Percentiles rank a stretch among this genome's conserved stretches.
These are phyloP conservation scores for Lucilia sericata DNA, from an alignment of 1,140 invertebrate genomes.

Conservation along the genomic window DNA sequence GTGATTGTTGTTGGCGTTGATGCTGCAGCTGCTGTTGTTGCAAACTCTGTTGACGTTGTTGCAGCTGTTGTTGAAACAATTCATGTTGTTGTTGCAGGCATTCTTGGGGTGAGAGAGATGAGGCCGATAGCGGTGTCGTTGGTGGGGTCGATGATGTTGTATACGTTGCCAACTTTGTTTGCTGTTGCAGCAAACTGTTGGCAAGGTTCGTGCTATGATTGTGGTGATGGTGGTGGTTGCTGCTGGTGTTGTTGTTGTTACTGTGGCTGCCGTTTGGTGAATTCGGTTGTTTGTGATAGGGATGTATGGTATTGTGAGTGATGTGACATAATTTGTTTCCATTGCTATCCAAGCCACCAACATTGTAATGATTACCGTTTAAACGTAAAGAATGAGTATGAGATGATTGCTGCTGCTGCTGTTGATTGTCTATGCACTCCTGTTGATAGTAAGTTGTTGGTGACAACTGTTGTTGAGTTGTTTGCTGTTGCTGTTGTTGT, in stretches of 20 bases:
- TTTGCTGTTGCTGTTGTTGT: slow-evolving; percentile 14
- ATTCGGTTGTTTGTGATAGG: slow-evolving; percentile 52
- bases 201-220: slow-evolving; percentile 31
- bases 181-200: slow-evolving; percentile 43
- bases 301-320: slow-evolving; percentile 50
- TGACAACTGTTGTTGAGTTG: slow-evolving; percentile 52
- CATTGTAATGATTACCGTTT: slow-evolving; percentile 62
- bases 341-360: slow-evolving; percentile 50
- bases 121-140: slow-evolving; percentile 53
- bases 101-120: slow-evolving; percentile 58
- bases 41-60: slow-evolving; percentile 51
- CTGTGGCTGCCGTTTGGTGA: slow-evolving; percentile 48
- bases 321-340: slow-evolving; percentile 49
- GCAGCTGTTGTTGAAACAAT: slow-evolving; percentile 57
- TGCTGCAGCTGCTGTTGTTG: slow-evolving; percentile 50
- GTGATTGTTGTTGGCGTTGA: slow-evolving; percentile 31
- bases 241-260: slow-evolving; percentile 48
- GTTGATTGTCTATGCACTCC: slow-evolving; percentile 26
- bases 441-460: slow-evolving; percentile 31
- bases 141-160: slow-evolving; percentile 60
- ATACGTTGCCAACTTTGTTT: slow-evolving; percentile 43
- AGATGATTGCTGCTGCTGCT: slow-evolving; percentile 29
- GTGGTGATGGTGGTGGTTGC: slow-evolving; percentile 9
- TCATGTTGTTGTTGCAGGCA: slow-evolving; percentile 56
- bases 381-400: slow-evolving; percentile 48